A percentile compares a stretch with the other conserved stretches of the same genome.
These are phyloP conservation scores for Rhodophaea formosa DNA, from an alignment of 2,888 invertebrate genomes.

Conservation along the genomic window DNA sequence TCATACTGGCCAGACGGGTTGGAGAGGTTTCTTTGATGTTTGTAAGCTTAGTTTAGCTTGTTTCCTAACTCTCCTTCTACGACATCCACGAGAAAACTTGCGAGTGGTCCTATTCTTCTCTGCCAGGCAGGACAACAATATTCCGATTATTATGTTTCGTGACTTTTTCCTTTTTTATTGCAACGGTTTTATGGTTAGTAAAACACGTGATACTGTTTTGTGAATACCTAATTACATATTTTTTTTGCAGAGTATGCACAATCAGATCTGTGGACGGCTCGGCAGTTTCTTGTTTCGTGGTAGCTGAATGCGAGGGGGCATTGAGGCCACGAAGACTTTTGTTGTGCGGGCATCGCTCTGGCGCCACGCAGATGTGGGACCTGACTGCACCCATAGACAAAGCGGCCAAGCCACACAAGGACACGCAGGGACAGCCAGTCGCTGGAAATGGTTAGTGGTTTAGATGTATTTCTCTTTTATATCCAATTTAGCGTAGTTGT, in stretches of 20 bases:
- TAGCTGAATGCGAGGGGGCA: constrained; percentile 98
- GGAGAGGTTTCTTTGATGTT: no score
- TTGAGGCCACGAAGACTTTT: constrained; percentile 93
- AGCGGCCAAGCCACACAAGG: constrained; percentile 55
- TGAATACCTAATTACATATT: no score
- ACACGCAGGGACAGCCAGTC: constrained; percentile 26
- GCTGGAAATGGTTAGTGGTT: constrained; percentile 30
- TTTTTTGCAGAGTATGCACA: constrained; percentile 88
- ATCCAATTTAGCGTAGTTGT: constrained; percentile 85
- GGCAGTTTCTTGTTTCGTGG: constrained; percentile 96
- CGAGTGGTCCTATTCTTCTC: no score
- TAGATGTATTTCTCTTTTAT: neutral
- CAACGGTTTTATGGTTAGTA: no score
- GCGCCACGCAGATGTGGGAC: constrained; percentile 99
- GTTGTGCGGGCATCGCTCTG: constrained; percentile 95
- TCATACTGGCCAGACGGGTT: no score
- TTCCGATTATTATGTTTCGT: no score
- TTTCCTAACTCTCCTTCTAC: no score
- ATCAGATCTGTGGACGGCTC: constrained; percentile 97
- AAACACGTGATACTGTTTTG: no score
- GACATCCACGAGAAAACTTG: no score
- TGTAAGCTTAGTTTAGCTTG: no score
- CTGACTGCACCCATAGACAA: constrained; percentile 96
- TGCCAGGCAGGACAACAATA: no score
- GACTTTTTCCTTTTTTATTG: no score